Evolutionary conservation across 2,113 vertebrate species (phyloP).

Genomic region (Numida meleagris): DNA sequence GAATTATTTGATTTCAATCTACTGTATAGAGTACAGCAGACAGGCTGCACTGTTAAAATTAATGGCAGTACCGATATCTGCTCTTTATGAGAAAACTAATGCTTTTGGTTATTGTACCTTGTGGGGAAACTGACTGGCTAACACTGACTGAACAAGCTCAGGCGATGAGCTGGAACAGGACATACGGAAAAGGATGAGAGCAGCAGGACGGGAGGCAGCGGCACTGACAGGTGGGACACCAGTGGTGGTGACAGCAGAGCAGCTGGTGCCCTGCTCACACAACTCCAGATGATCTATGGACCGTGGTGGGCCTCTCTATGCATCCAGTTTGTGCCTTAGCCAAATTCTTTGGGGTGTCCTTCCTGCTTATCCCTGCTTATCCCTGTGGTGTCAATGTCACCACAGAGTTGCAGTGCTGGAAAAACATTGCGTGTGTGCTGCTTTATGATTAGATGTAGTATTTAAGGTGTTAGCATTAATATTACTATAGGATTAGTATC

Average conservation of each 20-base stretch:
- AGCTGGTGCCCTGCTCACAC: not conserved
- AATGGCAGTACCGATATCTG: not conserved
- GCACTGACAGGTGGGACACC: not conserved
- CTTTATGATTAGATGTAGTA: not conserved
- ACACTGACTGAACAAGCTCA: not conserved
- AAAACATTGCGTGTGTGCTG: not conserved
- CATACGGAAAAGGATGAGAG: rapidly evolving
- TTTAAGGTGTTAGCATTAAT: not conserved
- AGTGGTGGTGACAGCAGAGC: not conserved
- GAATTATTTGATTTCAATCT: not conserved
- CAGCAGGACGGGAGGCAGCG: not conserved
- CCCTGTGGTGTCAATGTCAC: not conserved
- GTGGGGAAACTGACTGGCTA: not conserved
- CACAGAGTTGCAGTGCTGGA: not conserved
- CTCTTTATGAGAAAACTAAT: not conserved
- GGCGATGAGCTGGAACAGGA: not conserved
- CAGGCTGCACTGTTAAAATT: not conserved
- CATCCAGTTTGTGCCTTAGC: not conserved
- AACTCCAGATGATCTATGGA: not conserved
- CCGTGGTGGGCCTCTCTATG: not conserved
- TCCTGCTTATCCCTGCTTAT: not conserved
- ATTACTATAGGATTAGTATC: not conserved
- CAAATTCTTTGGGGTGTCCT: conserved; percentile 2
- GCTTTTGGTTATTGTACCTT: not conserved
- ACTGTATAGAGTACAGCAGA: not conserved